These are phyloP conservation scores for Scleropages formosus DNA, from an alignment of 2,797 vertebrate genomes.

Conservation along the genomic window DNA sequence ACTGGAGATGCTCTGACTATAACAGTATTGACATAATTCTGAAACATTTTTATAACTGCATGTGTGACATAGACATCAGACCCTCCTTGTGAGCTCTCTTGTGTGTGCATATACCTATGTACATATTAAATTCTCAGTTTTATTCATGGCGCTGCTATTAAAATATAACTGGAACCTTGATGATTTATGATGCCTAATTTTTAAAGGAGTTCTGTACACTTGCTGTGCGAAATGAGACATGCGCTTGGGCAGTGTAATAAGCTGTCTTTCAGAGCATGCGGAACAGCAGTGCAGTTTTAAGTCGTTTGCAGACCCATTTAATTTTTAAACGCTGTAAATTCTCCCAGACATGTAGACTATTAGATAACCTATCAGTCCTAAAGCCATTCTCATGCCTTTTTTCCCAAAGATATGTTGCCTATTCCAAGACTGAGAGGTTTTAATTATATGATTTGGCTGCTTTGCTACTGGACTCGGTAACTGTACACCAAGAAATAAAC, in stretches of 20 bases:
- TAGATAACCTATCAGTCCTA: not conserved
- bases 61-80: not conserved
- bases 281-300: not conserved
- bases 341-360: not conserved
- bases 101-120: not conserved
- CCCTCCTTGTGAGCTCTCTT: not conserved
- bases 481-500: no score
- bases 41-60: conserved; percentile 7
- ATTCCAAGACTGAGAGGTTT: no score
- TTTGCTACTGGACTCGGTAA: no score
- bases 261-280: not conserved
- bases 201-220: conserved; percentile 5
- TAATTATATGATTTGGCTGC: no score
- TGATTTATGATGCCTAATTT: not conserved
- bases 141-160: no score
- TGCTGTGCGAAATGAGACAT: not conserved
- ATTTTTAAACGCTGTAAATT: conserved; percentile 6
- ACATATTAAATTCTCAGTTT: no score
- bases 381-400: not conserved
- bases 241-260: not conserved
- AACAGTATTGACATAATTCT: conserved; percentile 13
- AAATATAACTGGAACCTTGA: no score
- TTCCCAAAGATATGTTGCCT: not conserved
- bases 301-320: not conserved
- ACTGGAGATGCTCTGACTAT: conserved; percentile 15